Evolutionary conservation across 2,888 invertebrate species (phyloP).

Genomic region (Sacculina carcini): DNA sequence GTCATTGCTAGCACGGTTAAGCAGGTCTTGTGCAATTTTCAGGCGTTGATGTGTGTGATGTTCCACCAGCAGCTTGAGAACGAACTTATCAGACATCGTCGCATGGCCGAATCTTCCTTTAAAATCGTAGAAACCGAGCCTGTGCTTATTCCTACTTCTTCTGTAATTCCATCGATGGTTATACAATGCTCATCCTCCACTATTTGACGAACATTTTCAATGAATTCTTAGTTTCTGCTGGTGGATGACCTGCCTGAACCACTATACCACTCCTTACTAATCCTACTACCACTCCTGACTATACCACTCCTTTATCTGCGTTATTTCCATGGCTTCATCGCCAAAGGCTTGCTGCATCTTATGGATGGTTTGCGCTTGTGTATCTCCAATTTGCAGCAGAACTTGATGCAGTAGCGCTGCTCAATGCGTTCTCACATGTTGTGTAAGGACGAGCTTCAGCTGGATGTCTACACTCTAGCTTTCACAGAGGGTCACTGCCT

Average conservation of each 20-base stretch:
- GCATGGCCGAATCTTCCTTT: neutral
- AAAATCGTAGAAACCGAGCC: neutral
- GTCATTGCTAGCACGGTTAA: no score
- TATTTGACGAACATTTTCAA: no score
- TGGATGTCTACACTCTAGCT: neutral
- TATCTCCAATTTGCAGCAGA: neutral
- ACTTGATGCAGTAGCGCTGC: no score
- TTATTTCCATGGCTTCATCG: neutral
- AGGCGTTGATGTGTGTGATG: conserved; percentile 11
- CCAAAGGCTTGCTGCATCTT: neutral
- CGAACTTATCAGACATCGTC: conserved; percentile 10
- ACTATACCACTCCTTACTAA: no score
- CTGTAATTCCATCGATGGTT: neutral
- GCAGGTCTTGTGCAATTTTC: conserved; percentile 6
- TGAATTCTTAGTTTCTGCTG: neutral
- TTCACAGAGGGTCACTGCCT: neutral
- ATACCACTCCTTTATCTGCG: no score
- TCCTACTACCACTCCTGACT: no score
- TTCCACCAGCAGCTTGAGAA: conserved; percentile 12
- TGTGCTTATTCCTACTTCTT: conserved; percentile 5
- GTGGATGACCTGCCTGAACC: conserved; percentile 1
- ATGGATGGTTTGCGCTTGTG: neutral
- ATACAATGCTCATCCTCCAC: neutral
- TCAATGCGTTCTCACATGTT: neutral
- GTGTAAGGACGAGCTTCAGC: neutral